A percentile compares a stretch with the other conserved stretches of the same genome.
These are phyloP conservation scores for Acrobasis consociella DNA, from an alignment of 2,888 invertebrate genomes.

Conservation along the genomic window DNA sequence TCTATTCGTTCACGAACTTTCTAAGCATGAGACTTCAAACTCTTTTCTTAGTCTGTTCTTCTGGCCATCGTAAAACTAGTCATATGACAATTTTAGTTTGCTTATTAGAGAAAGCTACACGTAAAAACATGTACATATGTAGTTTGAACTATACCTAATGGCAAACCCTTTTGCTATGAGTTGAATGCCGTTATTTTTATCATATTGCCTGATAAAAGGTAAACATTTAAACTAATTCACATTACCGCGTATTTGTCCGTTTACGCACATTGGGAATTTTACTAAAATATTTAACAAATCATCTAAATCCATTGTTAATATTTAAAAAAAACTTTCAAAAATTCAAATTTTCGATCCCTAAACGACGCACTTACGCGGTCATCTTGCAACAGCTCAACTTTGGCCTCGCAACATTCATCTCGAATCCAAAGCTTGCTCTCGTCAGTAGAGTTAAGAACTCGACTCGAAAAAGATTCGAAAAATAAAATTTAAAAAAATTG, in stretches of 20 bases:
- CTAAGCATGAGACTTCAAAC: too few relatives aligned
- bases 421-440: too few relatives aligned
- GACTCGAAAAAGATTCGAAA: slow-evolving; percentile 42
- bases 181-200: too few relatives aligned
- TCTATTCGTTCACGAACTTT: too few relatives aligned
- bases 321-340: neutral
- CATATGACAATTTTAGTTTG: too few relatives aligned
- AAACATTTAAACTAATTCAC: neutral
- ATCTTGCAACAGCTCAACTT: slow-evolving; percentile 53
- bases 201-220: neutral
- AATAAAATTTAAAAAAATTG: slow-evolving; percentile 54
- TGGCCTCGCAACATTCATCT: slow-evolving; percentile 42
- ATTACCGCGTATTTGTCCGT: slow-evolving; percentile 13
- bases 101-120: too few relatives aligned
- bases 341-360: neutral
- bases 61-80: too few relatives aligned
- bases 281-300: neutral
- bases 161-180: too few relatives aligned
- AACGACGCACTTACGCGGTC: slow-evolving; percentile 13
- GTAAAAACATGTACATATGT: too few relatives aligned
- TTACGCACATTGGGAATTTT: neutral
- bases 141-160: too few relatives aligned
- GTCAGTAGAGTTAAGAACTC: slow-evolving; percentile 37
- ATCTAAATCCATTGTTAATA: neutral
- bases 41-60: too few relatives aligned